Percentiles rank a stretch among this genome's conserved stretches.
Conservation (phyloP, 2,113 vertebrate genomes). For the Xenopus laevis region DNA sequence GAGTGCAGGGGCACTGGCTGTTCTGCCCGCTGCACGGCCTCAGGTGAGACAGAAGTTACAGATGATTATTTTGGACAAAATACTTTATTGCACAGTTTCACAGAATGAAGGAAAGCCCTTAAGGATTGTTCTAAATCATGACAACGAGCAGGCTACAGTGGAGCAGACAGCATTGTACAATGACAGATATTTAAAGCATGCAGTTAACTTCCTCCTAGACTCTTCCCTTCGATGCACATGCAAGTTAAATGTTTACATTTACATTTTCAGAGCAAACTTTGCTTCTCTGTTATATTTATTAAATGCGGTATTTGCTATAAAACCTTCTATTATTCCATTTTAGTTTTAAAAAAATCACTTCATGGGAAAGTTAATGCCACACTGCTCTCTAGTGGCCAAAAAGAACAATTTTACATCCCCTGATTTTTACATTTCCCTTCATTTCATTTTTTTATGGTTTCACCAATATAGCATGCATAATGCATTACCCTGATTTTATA, state of each 20-base stretch:
- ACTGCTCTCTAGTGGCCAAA: conserved; percentile 11
- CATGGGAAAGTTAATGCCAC: conserved; percentile 2
- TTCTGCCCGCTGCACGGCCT: not conserved
- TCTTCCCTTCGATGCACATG: no score
- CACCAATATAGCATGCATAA: no score
- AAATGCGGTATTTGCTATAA: not conserved
- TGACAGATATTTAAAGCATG: conserved; percentile 4
- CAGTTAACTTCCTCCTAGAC: not conserved
- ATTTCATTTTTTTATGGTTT: no score
- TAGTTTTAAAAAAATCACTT: no score
- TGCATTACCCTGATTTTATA: no score
- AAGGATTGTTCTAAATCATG: conserved; percentile 20
- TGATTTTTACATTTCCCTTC: no score
- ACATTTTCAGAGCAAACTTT: not conserved
- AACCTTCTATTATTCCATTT: no score
- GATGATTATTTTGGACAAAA: conserved; percentile 29
- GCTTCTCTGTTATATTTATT: not conserved
- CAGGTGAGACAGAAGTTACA: conserved; percentile 5
- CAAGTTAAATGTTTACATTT: not conserved
- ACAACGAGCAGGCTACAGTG: not conserved
- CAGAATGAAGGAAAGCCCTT: conserved; percentile 5
- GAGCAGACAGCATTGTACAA: not conserved
- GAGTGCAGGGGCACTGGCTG: not conserved
- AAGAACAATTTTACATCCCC: no score
- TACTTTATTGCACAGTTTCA: conserved; percentile 13